Conservation (phyloP, 1,140 invertebrate genomes). For the Magallana ariakensis region DNA sequence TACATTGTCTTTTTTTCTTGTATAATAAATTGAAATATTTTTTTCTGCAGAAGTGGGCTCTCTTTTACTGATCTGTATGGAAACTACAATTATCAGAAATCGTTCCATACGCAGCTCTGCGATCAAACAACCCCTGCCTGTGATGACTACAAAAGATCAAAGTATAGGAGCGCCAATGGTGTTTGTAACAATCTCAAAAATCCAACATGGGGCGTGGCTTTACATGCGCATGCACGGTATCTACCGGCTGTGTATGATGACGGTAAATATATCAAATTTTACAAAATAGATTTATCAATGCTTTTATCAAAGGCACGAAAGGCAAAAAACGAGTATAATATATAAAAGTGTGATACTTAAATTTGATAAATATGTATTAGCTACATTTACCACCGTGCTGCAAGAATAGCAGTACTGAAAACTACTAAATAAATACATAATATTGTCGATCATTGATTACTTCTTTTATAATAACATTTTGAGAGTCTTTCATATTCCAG, state of each 20-base stretch:
- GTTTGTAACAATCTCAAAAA: conserved; percentile 95
- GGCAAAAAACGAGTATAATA: not conserved
- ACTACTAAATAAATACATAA: too few species aligned
- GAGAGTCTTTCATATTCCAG: too few species aligned
- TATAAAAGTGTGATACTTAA: not conserved
- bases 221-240: conserved; percentile 91
- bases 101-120: too few species aligned
- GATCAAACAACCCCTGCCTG: too few species aligned
- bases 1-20: too few species aligned
- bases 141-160: not conserved
- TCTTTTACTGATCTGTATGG: too few species aligned
- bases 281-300: not conserved
- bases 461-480: too few species aligned
- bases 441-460: too few species aligned
- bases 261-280: conserved; percentile 76
- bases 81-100: too few species aligned
- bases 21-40: too few species aligned
- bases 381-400: not conserved
- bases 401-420: not conserved
- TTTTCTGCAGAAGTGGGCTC: too few species aligned
- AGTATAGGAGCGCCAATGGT: conserved; percentile 92
- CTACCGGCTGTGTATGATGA: conserved; percentile 95
- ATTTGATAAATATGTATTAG: not conserved
- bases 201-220: conserved; percentile 93
- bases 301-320: not conserved